Base-by-base conservation (phyloP, 2,797 vertebrate genomes). In the Cyprinella venusta region DNA sequence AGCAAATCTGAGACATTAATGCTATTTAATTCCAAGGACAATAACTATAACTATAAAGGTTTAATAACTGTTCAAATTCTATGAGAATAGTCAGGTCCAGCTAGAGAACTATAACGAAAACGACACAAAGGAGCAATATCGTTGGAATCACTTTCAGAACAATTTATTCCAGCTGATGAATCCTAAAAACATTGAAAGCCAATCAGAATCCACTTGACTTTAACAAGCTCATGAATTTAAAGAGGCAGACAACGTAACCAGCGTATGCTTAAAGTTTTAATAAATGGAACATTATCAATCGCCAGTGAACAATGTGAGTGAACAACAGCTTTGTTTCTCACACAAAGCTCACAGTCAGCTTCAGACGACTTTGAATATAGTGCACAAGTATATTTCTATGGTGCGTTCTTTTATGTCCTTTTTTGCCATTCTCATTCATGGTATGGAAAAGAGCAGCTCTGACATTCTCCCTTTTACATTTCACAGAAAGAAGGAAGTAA, bases 211-310 rank as follows among this genome's bases (percentile, higher is more conserved):
- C 63, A 65, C 6, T 64, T 64, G 63, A 33, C 63, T 65, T 65
- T 65, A 18, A 36, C 26, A 30, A 65, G 63, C 63, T 70, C 40
- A 45, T 26, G n/a, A 38, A 68, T 40, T 68, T 68, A 68, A 68
- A 68, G 19, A 6, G 12, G 3, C 65, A 40, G 19, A 68, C 36
- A 40, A 68, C 36, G 1, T 65, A 68, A 68, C 65, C 6, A 9
- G 13, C 1, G 16, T 16, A 64, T 33, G 63, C 16, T 30, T 67
- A 10, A 10, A 48, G 13, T 48, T 13, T 50, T 21, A 68, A 68
- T 40, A 40, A 40, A 40, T 21, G 21, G 65, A 40, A 68, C 19
- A 68, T 68, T 68, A 45, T 70, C 7, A 24, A 8, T 10, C 38
- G 3, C 38, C 6, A 24, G 40, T 70, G 40, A 8, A 67, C 64